phyloP scores from a whole-genome alignment of 2,113 vertebrate genomes.

The Otocyon megalotis region DNA sequence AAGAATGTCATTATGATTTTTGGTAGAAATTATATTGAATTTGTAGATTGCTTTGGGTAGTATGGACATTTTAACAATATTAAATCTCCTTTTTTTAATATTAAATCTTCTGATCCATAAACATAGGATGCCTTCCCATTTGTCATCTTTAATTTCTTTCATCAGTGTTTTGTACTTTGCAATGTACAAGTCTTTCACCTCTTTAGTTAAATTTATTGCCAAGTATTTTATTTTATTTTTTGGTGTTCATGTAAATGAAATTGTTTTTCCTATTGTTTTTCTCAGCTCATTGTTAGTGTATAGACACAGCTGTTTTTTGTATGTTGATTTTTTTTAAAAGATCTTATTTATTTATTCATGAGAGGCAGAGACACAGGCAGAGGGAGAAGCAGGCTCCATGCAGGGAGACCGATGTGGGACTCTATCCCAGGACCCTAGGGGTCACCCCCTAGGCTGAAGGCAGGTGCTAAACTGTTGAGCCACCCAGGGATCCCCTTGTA shows the following conservation, averaged over 20 bases:
- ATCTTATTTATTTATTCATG: no score
- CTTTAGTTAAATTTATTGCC: background rate
- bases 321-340: background rate
- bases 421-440: no score
- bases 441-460: no score
- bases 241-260: background rate
- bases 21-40: background rate
- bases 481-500: background rate
- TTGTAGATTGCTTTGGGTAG: background rate
- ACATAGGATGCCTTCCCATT: background rate
- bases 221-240: background rate
- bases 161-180: background rate
- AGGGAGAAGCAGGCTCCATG: no score
- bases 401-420: no score
- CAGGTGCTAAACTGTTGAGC: no score
- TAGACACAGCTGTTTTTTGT: background rate
- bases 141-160: background rate
- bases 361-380: no score
- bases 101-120: background rate
- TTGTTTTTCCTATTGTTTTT: background rate
- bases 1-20: background rate
- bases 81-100: background rate
- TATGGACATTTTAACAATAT: background rate
- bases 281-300: background rate
- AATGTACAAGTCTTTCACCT: background rate